Percentiles rank a stretch among this genome's conserved stretches.
phyloP scores from a whole-genome alignment of 2,888 invertebrate species.

The Odontocerum albicorne region DNA sequence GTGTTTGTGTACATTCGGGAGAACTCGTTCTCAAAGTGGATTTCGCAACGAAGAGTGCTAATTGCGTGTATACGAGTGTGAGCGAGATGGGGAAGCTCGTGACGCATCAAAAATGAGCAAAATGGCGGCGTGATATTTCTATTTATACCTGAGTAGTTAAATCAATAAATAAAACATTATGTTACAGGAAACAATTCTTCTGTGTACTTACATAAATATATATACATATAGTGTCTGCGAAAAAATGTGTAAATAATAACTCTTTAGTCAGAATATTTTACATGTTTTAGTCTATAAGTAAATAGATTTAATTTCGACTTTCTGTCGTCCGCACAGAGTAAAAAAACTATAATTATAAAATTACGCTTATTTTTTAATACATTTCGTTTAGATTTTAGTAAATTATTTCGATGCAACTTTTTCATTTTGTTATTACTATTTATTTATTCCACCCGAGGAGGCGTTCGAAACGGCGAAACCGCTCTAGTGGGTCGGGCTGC shows the following conservation, averaged over 20 bases:
- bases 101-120: constrained; percentile 29
- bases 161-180: constrained; percentile 29
- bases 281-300: constrained; percentile 23
- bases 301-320: constrained; percentile 22
- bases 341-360: constrained; percentile 24
- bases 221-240: constrained; percentile 15
- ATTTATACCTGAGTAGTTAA: constrained; percentile 34
- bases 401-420: constrained; percentile 22
- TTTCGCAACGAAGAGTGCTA: constrained; percentile 30
- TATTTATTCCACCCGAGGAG: constrained; percentile 11
- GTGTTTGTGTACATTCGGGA: constrained; percentile 29
- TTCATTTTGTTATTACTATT: constrained; percentile 18
- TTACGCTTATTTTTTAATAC: constrained; percentile 25
- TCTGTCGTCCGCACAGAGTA: constrained; percentile 27
- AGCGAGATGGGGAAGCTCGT: constrained; percentile 22
- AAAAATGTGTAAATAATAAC: constrained; percentile 26
- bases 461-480: constrained; percentile 11
- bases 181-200: constrained; percentile 25
- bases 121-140: constrained; percentile 32
- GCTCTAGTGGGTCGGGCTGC: not conserved
- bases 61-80: constrained; percentile 27
- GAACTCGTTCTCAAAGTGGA: constrained; percentile 25
- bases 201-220: constrained; percentile 2
- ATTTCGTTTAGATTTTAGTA: constrained; percentile 26
- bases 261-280: constrained; percentile 29